Evolutionary conservation across 2,113 vertebrate species (phyloP), one percentile per base, ranked within the genome.

Genomic region (Scophthalmus maximus): DNA sequence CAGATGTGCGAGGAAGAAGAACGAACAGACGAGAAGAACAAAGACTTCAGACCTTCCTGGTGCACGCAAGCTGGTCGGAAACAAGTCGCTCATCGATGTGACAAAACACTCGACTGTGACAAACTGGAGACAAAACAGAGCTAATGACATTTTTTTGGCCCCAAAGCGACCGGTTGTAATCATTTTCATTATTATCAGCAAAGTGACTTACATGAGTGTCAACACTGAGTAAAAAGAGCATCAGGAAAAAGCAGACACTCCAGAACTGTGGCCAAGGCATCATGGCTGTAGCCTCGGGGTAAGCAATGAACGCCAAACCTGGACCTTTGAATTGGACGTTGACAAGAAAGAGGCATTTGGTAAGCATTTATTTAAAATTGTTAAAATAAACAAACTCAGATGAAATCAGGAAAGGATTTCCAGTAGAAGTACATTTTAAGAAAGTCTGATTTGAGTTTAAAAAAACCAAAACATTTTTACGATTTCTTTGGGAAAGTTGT

Each of bases 211-310:
- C 91, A 27, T 92, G 84, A 59, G 88, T 84, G 66, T 93, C 91
- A 15, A 92, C 73, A 4, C 65, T 79, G 25, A 92, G 82, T 0
- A 92, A 55, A 60, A 92, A 38, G n/a, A 92, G 73, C 92, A 93
- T 91, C 38, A 91, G 61, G 68, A 93, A 93, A 51, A 93, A 91
- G 46, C 81, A 88, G 58, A 60, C 50, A 1, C 76, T 79, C 92
- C 92, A 93, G n/a, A 93, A 67, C 56, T 93, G 90, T 15, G 92
- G 84, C 0, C 88, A 27, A 27, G 89, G 90, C 83, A 92, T 92
- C 87, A 91, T 70, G 17, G 90, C 87, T 50, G 87, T 73, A 3
- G 91, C 91, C 73, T 92, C 88, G 53, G 92, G 89, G 23, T 91
- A 92, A 7, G 78, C 75, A 7, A 91, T 84, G 47, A 93, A 93